A percentile compares a stretch with the other conserved stretches of the same genome.
Evolutionary conservation across 1,140 invertebrate genomes (phyloP).

Genomic region (Eumeta japonica): DNA sequence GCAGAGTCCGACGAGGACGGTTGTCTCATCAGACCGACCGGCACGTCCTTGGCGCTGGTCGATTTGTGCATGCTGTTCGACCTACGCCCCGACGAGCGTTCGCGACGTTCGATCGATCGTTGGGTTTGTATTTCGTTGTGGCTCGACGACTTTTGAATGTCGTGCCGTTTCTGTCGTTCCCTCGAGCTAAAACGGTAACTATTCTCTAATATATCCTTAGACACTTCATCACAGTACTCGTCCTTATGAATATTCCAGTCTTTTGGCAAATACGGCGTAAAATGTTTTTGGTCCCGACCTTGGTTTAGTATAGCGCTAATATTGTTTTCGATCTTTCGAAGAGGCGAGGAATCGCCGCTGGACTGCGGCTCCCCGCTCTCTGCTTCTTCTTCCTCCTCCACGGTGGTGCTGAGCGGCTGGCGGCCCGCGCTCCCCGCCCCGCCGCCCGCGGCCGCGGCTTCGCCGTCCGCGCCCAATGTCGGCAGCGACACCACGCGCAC

Average conservation of each 20-base stretch:
- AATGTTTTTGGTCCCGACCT: conserved; percentile 56
- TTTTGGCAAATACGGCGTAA: conserved; percentile 54
- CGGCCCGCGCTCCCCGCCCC: conserved; percentile 39
- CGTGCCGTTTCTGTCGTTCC: conserved; percentile 54
- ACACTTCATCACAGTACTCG: conserved; percentile 56
- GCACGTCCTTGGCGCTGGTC: conserved; percentile 67
- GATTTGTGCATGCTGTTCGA: conserved; percentile 66
- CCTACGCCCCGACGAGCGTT: conserved; percentile 50
- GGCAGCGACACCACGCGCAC: conserved; percentile 68
- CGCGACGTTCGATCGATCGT: conserved; percentile 57
- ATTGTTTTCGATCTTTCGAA: conserved; percentile 67
- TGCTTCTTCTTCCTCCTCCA: conserved; percentile 66
- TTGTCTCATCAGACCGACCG: conserved; percentile 57
- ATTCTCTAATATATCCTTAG: conserved; percentile 53
- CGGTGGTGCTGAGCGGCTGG: conserved; percentile 54
- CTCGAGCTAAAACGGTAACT: conserved; percentile 53
- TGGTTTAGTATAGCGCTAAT: conserved; percentile 63
- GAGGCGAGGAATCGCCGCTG: conserved; percentile 58
- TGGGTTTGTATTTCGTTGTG: conserved; percentile 61
- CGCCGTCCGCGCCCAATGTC: conserved; percentile 59
- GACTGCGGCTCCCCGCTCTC: conserved; percentile 52
- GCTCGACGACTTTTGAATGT: conserved; percentile 61
- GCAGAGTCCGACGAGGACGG: conserved; percentile 48
- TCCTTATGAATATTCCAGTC: conserved; percentile 60
- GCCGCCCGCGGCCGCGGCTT: conserved; percentile 53